Evolutionary conservation across 1,140 invertebrate species (phyloP), one percentile per base, ranked within the genome.

Genomic region (Drosophila rufa): DNA sequence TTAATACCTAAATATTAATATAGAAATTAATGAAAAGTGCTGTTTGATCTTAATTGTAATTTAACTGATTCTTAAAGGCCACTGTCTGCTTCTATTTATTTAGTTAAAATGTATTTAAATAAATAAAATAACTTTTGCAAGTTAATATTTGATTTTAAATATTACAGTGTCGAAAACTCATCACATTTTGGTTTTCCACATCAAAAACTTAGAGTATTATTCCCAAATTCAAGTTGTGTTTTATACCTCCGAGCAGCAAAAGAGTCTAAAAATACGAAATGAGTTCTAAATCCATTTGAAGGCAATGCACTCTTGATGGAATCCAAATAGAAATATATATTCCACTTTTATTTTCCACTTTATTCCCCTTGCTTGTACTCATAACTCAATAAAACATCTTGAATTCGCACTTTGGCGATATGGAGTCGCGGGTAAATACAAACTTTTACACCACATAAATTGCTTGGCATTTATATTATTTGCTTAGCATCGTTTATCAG

Each of bases 361-460:
- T 40, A 45, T 33, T 19, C 9, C 36, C 5, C 25, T 38, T 19
- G 33, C 19, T 33, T n/a, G 19, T 2, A 30, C 19, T 50, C 53
- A 73, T 73, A 71, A 73, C 53, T 36, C 53, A 17, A 57, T 45
- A 48, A 74, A 62, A 50, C 47, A 62, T 74, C 71, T 50, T 73
- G 33, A 55, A 55, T 64, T 64, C 33, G 25, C 56, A 40, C 25
- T 75, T 64, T 62, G 47, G 47, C 42, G 67, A 60, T 74, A 64
- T 48, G 36, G 40, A 61, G 22, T 62, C 15, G 53, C 55, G 42
- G 62, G 30, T 56, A 77, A 79, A 86, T 82, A 85, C 74, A 85
- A 89, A 75, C 71, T 84, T 89, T 89, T 69, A 80, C 80, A 84
- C 80, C 80, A 89, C 84, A 87, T 87, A 87, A 87, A 87, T 87